Conservation (phyloP, 2,888 invertebrate species). For the Anarsia innoxiella region DNA sequence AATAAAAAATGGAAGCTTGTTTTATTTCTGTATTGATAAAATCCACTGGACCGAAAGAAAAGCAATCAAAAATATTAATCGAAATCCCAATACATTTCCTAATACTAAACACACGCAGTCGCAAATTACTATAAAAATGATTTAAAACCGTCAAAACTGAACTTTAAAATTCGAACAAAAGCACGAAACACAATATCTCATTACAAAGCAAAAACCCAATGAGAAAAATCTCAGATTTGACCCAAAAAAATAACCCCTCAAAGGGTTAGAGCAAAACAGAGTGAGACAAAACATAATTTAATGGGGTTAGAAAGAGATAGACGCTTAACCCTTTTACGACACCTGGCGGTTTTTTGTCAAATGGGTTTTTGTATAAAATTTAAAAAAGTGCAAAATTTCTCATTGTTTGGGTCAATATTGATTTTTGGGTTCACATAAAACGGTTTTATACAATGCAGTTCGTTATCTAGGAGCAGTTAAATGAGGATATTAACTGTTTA, state of each 20-base stretch:
- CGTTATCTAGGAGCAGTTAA: slow-evolving; percentile 54
- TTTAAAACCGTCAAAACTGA: slow-evolving; percentile 34
- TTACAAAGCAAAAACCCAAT: slow-evolving; percentile 57
- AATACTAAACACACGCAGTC: background rate
- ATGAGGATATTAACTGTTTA: slow-evolving; percentile 56
- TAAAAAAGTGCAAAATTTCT: slow-evolving; percentile 68
- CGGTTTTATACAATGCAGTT: slow-evolving; percentile 49
- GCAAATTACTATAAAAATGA: slow-evolving; percentile 19
- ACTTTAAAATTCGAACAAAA: slow-evolving; percentile 44
- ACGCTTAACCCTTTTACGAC: slow-evolving; percentile 61
- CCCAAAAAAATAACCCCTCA: slow-evolving; percentile 60
- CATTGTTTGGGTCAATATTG: slow-evolving; percentile 68
- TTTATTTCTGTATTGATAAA: too few relatives aligned
- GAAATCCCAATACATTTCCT: background rate
- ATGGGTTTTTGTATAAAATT: slow-evolving; percentile 52
- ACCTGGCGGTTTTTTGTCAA: slow-evolving; percentile 58
- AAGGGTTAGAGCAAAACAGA: slow-evolving; percentile 59
- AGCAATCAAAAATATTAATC: background rate
- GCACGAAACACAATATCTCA: slow-evolving; percentile 68
- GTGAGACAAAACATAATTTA: slow-evolving; percentile 30
- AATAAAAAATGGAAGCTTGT: too few relatives aligned
- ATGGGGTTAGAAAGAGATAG: slow-evolving; percentile 32
- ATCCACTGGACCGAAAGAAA: too few relatives aligned
- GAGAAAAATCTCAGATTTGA: slow-evolving; percentile 68
- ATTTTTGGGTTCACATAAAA: slow-evolving; percentile 52